Conservation (phyloP, 2,113 vertebrate species). For the Malurus alboscapulatus region DNA sequence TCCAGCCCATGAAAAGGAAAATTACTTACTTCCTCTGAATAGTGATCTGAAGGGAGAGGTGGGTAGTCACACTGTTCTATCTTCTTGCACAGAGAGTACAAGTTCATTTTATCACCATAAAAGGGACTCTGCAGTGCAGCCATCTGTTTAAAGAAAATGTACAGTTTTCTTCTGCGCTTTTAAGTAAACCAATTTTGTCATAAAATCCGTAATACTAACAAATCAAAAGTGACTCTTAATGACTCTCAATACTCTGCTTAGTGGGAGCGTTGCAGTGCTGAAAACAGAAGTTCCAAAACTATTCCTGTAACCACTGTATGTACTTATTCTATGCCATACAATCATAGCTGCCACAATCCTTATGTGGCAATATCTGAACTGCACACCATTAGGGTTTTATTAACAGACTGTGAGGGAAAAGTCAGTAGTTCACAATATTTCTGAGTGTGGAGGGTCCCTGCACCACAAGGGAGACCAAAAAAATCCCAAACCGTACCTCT, state of each 20-base stretch:
- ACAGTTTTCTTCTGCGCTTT: not conserved
- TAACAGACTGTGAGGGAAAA: not conserved
- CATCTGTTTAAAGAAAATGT: conserved; percentile 80
- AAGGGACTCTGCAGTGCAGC: conserved; percentile 97
- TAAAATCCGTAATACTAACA: not conserved
- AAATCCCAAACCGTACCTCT: not conserved
- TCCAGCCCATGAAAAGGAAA: not conserved
- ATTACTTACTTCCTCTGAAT: conserved; percentile 90
- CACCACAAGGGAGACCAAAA: not conserved
- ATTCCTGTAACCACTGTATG: not conserved
- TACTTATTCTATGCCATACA: not conserved
- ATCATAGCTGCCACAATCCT: not conserved
- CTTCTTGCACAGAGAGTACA: conserved; percentile 99
- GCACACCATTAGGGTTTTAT: not conserved
- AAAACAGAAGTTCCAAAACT: not conserved
- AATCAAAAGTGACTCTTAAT: not conserved
- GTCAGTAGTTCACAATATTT: accelerated
- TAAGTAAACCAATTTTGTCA: not conserved
- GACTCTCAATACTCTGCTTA: not conserved
- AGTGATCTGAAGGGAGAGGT: conserved; percentile 98
- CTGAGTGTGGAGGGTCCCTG: not conserved
- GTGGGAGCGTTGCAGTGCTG: not conserved
- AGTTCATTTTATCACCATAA: conserved; percentile 99
- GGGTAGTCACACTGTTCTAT: conserved; percentile 99
- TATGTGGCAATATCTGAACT: not conserved